Percentiles rank a stretch among this genome's conserved stretches.
phyloP scores from a whole-genome alignment of 64 coral and sea anemone genomes.

The Montipora sp. region DNA sequence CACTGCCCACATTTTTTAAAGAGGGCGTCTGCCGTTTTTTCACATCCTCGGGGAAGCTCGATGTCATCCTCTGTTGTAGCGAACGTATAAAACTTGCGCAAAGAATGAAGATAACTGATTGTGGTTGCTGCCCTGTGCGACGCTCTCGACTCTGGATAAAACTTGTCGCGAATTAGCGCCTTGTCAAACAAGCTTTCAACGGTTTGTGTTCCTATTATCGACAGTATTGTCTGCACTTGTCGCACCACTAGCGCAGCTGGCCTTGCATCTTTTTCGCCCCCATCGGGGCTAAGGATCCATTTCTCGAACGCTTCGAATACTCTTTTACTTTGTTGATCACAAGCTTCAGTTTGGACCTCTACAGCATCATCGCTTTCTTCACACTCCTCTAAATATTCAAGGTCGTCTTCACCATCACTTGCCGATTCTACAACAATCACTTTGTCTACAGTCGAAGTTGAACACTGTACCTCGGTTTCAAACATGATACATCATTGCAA shows the following conservation, averaged over 20 bases:
- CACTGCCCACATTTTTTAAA: constrained; percentile 18
- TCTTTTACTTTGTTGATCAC: background rate
- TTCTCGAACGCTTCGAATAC: background rate
- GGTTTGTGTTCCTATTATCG: background rate
- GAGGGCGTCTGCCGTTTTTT: background rate
- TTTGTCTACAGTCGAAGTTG: background rate
- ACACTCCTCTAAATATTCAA: background rate
- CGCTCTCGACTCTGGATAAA: constrained; percentile 23
- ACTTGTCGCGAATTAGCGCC: constrained; percentile 13
- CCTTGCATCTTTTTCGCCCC: constrained; percentile 11
- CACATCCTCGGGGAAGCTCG: background rate
- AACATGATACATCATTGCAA: too few species aligned
- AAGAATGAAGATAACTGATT: constrained; percentile 21
- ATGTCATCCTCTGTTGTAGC: constrained; percentile 24
- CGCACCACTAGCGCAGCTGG: background rate
- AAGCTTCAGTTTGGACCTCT: background rate
- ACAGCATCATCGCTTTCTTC: background rate
- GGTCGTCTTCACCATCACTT: constrained; percentile 5
- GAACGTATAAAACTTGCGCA: constrained; percentile 22
- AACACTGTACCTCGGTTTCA: background rate
- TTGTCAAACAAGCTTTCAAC: constrained; percentile 39
- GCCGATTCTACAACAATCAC: background rate
- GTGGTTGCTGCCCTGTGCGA: background rate
- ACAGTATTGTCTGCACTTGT: constrained; percentile 21
- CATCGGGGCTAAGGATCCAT: constrained; percentile 20